A percentile compares a stretch with the other conserved stretches of the same genome.
Evolutionary conservation across 2,888 invertebrate genomes (phyloP).

Genomic region (Sussaba pulchella): DNA sequence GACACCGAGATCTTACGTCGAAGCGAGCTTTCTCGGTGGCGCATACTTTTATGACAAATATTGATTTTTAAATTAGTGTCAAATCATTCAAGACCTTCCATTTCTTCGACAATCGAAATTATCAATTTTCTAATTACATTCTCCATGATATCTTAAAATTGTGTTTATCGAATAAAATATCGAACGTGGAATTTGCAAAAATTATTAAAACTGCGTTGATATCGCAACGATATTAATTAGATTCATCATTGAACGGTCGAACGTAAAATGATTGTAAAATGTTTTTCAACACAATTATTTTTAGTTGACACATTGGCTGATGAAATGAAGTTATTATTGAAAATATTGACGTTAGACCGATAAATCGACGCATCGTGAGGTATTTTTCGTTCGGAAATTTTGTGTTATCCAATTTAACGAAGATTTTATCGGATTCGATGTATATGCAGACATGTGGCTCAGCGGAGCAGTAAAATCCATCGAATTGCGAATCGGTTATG

Average conservation of each 20-base stretch:
- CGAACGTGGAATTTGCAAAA: too few species aligned
- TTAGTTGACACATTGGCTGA: too few species aligned
- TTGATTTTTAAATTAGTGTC: constrained; percentile 24
- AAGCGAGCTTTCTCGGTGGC: neutral
- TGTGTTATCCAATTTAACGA: neutral
- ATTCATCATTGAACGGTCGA: too few species aligned
- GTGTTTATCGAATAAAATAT: neutral
- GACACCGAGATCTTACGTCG: neutral
- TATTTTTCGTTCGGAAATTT: neutral
- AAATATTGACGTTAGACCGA: too few species aligned
- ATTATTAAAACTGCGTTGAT: too few species aligned
- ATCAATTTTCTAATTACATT: constrained; percentile 14
- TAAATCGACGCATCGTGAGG: neutral
- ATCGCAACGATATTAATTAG: too few species aligned
- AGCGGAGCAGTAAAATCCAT: neutral
- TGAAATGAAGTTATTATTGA: too few species aligned
- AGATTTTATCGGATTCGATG: neutral
- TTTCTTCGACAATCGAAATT: neutral
- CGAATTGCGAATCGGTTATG: neutral
- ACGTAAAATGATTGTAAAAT: too few species aligned
- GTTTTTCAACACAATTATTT: too few species aligned
- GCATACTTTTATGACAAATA: constrained; percentile 19
- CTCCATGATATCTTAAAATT: neutral
- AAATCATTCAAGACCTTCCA: neutral
- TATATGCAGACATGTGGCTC: neutral